phyloP scores from a whole-genome alignment of 2,113 vertebrate genomes.

The Dunckerocampus dactyliophorus region DNA sequence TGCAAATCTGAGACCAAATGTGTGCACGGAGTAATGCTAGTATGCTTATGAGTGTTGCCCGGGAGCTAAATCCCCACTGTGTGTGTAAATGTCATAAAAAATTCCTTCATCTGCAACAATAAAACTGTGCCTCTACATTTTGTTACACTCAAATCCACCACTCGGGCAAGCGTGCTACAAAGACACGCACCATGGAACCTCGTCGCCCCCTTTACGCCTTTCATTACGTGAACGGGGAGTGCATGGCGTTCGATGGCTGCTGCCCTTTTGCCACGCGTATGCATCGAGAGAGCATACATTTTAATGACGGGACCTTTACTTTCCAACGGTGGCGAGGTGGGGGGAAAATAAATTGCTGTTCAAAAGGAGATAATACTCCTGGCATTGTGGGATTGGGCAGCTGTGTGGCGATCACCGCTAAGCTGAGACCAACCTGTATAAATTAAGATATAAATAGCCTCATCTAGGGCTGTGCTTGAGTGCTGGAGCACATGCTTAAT shows the following conservation, averaged over 20 bases:
- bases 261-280: slow-evolving; percentile 57
- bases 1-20: slow-evolving; percentile 7
- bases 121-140: slow-evolving; percentile 73
- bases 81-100: slow-evolving; percentile 71
- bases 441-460: slow-evolving; percentile 78
- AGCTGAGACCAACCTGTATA: slow-evolving; percentile 67
- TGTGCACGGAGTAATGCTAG: slow-evolving; percentile 2
- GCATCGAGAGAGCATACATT: slow-evolving; percentile 89
- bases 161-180: slow-evolving; percentile 65
- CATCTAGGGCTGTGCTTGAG: slow-evolving; percentile 66
- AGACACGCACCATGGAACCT: slow-evolving; percentile 35
- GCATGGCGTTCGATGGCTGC: slow-evolving; percentile 30
- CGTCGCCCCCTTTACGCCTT: slow-evolving; percentile 27
- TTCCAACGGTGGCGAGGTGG: slow-evolving; percentile 61
- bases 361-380: slow-evolving; percentile 90
- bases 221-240: slow-evolving; percentile 71
- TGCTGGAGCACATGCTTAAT: slow-evolving; percentile 53
- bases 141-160: slow-evolving; percentile 68
- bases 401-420: slow-evolving; percentile 61
- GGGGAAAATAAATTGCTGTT: slow-evolving; percentile 80
- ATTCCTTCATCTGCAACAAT: slow-evolving; percentile 69
- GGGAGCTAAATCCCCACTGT: slow-evolving; percentile 54
- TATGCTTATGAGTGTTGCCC: slow-evolving; percentile 20
- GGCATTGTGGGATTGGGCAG: slow-evolving; percentile 87
- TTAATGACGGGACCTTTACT: slow-evolving; percentile 97